These are phyloP conservation scores for Drosophila sulfurigaster DNA, from an alignment of 1,140 invertebrate species.

Conservation along the genomic window DNA sequence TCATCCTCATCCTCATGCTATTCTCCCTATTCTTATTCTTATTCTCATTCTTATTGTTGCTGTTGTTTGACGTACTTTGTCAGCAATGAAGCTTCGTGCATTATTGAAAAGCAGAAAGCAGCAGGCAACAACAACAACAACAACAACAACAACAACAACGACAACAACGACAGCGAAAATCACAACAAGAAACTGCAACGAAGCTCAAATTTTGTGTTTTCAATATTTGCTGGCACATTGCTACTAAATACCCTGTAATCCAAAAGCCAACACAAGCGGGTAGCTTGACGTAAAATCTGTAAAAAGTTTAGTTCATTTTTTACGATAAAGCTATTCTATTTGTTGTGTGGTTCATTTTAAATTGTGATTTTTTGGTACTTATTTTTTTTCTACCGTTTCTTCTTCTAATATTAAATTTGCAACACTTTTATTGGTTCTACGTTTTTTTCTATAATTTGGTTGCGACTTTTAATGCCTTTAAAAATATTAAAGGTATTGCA, in stretches of 20 bases:
- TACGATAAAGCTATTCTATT: no score
- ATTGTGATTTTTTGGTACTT: no score
- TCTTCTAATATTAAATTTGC: no score
- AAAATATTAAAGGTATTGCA: no score
- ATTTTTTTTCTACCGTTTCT: no score
- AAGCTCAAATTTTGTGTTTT: conserved; percentile 68
- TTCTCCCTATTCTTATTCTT: conserved; percentile 1
- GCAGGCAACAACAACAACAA: conserved; percentile 28
- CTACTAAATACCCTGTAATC: conserved; percentile 22
- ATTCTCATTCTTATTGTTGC: conserved; percentile 32
- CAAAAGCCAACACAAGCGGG: neutral
- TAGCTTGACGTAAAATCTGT: neutral
- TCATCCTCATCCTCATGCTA: neutral
- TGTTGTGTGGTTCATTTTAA: no score
- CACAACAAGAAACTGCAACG: conserved; percentile 63
- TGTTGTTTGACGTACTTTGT: conserved; percentile 43
- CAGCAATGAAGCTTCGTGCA: conserved; percentile 59
- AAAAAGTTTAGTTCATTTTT: no score
- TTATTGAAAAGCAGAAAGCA: conserved; percentile 66
- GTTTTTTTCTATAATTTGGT: no score
- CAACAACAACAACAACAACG: conserved; percentile 30
- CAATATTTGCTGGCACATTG: conserved; percentile 63
- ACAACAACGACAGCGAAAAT: conserved; percentile 41
- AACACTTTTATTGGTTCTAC: no score
- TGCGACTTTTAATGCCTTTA: no score